These are phyloP conservation scores for Ditylenchus dipsaci DNA, from an alignment of 1,140 invertebrate species.

Conservation along the genomic window DNA sequence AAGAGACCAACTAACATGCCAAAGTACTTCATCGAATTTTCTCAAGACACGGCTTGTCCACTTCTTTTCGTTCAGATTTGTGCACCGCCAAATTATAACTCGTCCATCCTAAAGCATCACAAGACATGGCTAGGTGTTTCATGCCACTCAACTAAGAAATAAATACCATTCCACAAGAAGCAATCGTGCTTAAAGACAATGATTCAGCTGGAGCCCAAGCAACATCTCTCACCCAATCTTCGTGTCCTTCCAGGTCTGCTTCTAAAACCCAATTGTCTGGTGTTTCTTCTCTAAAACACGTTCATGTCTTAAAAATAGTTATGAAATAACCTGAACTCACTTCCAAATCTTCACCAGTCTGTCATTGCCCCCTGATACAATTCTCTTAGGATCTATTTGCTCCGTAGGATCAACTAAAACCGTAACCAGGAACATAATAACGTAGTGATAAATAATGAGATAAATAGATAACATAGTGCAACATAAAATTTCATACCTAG, in stretches of 20 bases:
- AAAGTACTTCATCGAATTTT: conserved; percentile 75
- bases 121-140: no score
- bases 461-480: no score
- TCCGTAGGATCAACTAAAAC: conserved; percentile 23
- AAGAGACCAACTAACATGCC: conserved; percentile 97
- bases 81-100: conserved; percentile 80
- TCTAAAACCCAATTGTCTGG: conserved; percentile 82
- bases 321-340: conserved; percentile 61
- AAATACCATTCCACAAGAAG: conserved; percentile 75
- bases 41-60: conserved; percentile 64
- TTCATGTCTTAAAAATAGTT: neutral
- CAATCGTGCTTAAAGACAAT: conserved; percentile 76
- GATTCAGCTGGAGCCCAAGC: conserved; percentile 93
- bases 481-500: no score
- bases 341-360: conserved; percentile 97
- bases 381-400: conserved; percentile 65
- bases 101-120: conserved; percentile 77
- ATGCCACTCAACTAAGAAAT: no score
- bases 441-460: no score
- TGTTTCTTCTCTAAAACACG: conserved; percentile 64
- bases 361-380: conserved; percentile 95
- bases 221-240: conserved; percentile 95
- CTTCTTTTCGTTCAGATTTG: conserved; percentile 43
- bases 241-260: conserved; percentile 84
- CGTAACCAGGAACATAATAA: no score